phyloP scores from a whole-genome alignment of 2,888 invertebrate species.

The Matsumyia berberina region DNA sequence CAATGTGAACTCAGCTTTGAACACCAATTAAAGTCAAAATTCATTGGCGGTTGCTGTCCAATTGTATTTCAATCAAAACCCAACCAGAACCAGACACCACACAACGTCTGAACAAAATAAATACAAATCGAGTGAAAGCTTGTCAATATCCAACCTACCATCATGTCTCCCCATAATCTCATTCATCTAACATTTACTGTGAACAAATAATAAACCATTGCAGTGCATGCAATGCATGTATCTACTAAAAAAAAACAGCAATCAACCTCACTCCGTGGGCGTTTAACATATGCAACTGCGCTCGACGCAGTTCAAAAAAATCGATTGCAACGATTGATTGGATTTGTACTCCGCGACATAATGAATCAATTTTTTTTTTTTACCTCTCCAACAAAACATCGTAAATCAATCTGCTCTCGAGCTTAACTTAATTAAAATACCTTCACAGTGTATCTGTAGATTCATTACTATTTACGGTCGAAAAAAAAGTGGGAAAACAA shows the following conservation, averaged over 20 bases:
- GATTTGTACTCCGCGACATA: constrained; percentile 5
- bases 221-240: constrained; percentile 6
- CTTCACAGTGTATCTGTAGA: constrained; percentile 25
- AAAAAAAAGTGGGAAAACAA: constrained; percentile 22
- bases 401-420: constrained; percentile 47
- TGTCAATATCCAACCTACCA: background rate
- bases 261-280: constrained; percentile 10
- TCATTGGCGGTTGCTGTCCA: background rate
- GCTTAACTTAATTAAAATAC: constrained; percentile 47
- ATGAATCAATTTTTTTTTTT: background rate
- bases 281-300: constrained; percentile 2
- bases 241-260: constrained; percentile 3
- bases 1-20: no score
- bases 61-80: background rate
- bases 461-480: constrained; percentile 19
- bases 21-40: background rate
- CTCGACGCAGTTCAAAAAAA: constrained; percentile 1
- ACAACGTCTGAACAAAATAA: constrained; percentile 3
- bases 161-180: no score
- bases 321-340: constrained; percentile 9
- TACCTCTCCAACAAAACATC: background rate
- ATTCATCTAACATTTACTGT: constrained; percentile 3
- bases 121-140: background rate
- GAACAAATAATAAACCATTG: constrained; percentile 2
- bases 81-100: background rate